phyloP scores from a whole-genome alignment of 2,888 invertebrate species.

The Sericinus montela region DNA sequence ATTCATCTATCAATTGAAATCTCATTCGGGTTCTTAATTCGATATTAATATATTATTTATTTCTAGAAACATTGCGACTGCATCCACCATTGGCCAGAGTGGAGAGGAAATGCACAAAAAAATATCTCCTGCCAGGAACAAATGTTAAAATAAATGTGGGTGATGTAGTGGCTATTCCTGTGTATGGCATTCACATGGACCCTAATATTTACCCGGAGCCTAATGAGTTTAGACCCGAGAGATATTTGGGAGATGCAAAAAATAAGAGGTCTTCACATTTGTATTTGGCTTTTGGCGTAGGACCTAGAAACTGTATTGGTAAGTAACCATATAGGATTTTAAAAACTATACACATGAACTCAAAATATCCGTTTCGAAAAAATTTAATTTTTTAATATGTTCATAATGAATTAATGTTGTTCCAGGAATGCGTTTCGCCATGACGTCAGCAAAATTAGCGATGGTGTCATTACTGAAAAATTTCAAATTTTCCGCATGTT shows the following conservation, averaged over 20 bases:
- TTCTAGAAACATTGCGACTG: slow-evolving; percentile 78
- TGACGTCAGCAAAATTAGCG: slow-evolving; percentile 29
- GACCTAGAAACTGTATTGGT: slow-evolving; percentile 77
- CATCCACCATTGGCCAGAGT: slow-evolving; percentile 77
- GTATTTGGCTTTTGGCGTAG: slow-evolving; percentile 76
- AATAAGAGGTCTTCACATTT: slow-evolving; percentile 65
- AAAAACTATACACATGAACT: too few relatives aligned
- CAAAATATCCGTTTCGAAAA: too few relatives aligned
- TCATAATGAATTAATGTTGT: background rate
- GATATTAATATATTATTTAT: too few relatives aligned
- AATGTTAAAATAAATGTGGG: slow-evolving; percentile 64
- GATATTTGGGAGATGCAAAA: slow-evolving; percentile 77
- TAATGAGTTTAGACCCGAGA: slow-evolving; percentile 69
- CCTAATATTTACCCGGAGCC: slow-evolving; percentile 77
- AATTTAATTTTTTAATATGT: background rate
- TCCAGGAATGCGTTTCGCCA: slow-evolving; percentile 28
- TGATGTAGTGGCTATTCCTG: slow-evolving; percentile 61
- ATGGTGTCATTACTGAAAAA: slow-evolving; percentile 26
- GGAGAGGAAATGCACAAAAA: slow-evolving; percentile 75
- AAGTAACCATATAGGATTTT: slow-evolving; percentile 19
- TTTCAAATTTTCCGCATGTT: slow-evolving; percentile 24
- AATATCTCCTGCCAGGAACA: slow-evolving; percentile 71
- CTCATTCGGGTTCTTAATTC: too few relatives aligned
- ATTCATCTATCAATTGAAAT: too few relatives aligned
- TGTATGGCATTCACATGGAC: slow-evolving; percentile 76